Evolutionary conservation across 2,113 vertebrate species (phyloP).

Genomic region (Melanerpes aurifrons): DNA sequence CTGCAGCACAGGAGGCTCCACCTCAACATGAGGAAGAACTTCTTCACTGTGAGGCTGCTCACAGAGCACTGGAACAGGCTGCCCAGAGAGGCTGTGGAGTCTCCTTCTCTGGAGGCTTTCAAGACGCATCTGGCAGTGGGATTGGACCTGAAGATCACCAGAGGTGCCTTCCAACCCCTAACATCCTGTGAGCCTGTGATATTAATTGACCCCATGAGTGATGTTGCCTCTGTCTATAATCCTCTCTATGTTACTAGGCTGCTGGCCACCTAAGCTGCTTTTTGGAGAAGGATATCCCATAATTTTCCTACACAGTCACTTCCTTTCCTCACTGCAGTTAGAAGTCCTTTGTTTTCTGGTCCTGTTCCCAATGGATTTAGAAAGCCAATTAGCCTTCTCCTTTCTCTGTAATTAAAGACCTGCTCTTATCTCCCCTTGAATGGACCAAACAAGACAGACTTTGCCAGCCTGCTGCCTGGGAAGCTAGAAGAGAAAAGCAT

Average conservation of each 20-base stretch:
- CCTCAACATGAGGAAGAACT: too few relatives aligned
- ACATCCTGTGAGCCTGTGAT: neutral
- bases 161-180: too few relatives aligned
- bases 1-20: too few relatives aligned
- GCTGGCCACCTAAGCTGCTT: neutral
- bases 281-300: neutral
- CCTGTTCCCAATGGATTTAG: neutral
- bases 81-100: too few relatives aligned
- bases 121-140: too few relatives aligned
- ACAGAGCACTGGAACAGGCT: too few relatives aligned
- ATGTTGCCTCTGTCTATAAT: neutral
- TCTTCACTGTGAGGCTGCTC: too few relatives aligned
- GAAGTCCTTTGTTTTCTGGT: neutral
- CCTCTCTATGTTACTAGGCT: neutral
- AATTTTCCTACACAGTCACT: neutral
- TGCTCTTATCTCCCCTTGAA: neutral
- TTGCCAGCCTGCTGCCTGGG: neutral
- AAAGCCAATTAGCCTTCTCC: neutral
- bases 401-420: neutral
- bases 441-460: neutral
- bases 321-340: neutral
- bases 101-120: too few relatives aligned
- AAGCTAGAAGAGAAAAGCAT: neutral
- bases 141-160: too few relatives aligned
- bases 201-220: neutral